These are phyloP conservation scores for Tachysurus vachellii DNA, from an alignment of 2,113 vertebrate species.

Conservation along the genomic window DNA sequence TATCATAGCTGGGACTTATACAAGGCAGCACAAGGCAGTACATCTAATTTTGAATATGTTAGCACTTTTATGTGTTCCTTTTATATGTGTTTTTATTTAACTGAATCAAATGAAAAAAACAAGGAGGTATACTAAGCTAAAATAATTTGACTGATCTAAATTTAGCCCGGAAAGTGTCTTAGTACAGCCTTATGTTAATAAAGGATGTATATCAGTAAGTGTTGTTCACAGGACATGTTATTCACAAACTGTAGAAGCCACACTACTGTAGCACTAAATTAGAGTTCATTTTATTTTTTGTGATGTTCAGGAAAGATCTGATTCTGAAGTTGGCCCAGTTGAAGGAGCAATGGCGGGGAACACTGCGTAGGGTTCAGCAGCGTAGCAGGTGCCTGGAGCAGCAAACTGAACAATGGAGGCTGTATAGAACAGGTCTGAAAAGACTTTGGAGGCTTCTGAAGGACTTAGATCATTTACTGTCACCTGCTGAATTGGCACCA, in stretches of 20 bases:
- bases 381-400: slow-evolving; percentile 59
- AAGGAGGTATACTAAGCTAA: not conserved
- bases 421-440: slow-evolving; percentile 66
- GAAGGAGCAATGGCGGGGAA: slow-evolving; percentile 77
- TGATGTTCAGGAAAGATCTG: slow-evolving; percentile 74
- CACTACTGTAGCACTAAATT: no score
- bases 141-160: not conserved
- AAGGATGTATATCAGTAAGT: not conserved
- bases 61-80: not conserved
- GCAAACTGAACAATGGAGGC: slow-evolving; percentile 71
- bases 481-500: slow-evolving; percentile 66
- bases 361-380: slow-evolving; percentile 60
- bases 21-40: not conserved
- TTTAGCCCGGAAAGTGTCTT: not conserved
- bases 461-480: slow-evolving; percentile 66
- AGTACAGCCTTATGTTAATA: not conserved
- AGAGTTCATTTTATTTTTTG: not conserved
- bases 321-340: slow-evolving; percentile 67
- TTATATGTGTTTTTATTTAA: not conserved
- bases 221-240: not conserved
- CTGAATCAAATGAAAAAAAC: not conserved
- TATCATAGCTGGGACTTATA: not conserved
- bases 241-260: not conserved
- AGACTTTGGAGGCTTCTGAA: slow-evolving; percentile 70
- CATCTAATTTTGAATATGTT: not conserved